Evolutionary conservation across 92 coral and sea anemone genomes (phyloP).

Genomic region (Metridium senile): DNA sequence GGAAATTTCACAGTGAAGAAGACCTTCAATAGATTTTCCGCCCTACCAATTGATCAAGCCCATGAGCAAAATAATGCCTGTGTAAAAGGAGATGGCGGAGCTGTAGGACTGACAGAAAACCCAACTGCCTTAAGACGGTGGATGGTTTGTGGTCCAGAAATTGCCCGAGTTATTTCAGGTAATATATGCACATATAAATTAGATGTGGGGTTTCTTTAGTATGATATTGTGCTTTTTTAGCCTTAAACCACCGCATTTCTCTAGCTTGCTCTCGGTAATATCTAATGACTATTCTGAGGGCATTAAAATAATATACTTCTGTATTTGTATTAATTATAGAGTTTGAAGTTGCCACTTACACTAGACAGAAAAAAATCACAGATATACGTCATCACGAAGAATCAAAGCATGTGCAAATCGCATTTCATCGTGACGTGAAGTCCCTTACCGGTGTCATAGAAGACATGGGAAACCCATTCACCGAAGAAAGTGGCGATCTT

Average conservation of each 20-base stretch:
- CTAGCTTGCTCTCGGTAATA: not conserved
- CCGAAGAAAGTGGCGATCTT: slow-evolving; percentile 45
- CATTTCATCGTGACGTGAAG: slow-evolving; percentile 46
- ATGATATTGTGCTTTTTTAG: not conserved
- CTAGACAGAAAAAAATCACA: too few species aligned
- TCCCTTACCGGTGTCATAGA: slow-evolving; percentile 32
- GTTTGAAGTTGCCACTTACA: too few species aligned
- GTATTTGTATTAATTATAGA: slow-evolving; percentile 4
- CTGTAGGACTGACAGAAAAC: slow-evolving; percentile 24
- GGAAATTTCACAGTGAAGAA: slow-evolving; percentile 54
- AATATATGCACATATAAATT: not conserved
- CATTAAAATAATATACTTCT: too few species aligned
- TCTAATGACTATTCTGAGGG: too few species aligned
- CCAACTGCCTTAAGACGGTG: not conserved
- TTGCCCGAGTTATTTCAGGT: slow-evolving; percentile 5
- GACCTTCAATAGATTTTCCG: slow-evolving; percentile 36
- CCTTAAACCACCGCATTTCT: not conserved
- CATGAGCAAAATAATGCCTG: slow-evolving; percentile 40
- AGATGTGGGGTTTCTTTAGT: not conserved
- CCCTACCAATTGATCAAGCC: slow-evolving; percentile 34
- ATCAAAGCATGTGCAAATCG: too few species aligned
- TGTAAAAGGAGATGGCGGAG: slow-evolving; percentile 42
- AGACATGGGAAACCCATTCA: slow-evolving; percentile 57
- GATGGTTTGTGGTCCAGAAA: slow-evolving; percentile 1
- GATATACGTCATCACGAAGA: too few species aligned